Evolutionary conservation across 1,140 invertebrate species (phyloP), one percentile per base, ranked within the genome.

Genomic region (Zeugodacus cucurbitae): DNA sequence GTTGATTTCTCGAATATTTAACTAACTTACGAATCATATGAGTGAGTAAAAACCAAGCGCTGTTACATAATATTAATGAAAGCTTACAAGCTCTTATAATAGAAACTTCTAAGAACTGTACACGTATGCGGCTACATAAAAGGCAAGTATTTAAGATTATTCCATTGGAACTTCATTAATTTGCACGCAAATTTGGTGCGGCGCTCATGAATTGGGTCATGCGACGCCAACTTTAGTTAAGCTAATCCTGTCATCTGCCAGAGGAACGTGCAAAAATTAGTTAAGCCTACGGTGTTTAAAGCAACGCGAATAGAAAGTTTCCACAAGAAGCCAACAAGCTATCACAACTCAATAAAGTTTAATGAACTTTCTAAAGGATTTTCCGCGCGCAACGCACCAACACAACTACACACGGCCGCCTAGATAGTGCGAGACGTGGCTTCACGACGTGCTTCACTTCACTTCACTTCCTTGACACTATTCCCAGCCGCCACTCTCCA

Each of bases 341-440:
- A 82, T 82, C 41, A 82, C 74, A 82, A 82, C 74, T 54, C 74
- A 48, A 82, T 82, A 48, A 82, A 82, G 74, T 82, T 82, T 82
- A 82, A 82, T 82, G 74, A 82, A 82, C 74, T 82, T 82, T 82
- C n/a, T 82, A 34, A 82, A 82, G 41, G 41, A 82, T 82, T 82
- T 82, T 82, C 44, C 74, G 26, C n/a, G 41, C 74, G 74, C 32
- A 34, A 11, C 74, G 17, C 37, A 26, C 37, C 10, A 41, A 74
- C 14, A 44, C 22, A 41, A 74, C 17, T 20, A 74, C 37, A 74
- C 6, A 11, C 29, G 14, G 14, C 5, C 64, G 34, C 67, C 7
- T 4, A 74, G 34, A 74, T 74, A 74, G 74, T 82, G 44, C 74
- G 11, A 37, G 37, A n/a, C 74, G 22, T 37, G 22, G 37, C n/a